Percentiles rank a stretch among this genome's conserved stretches.
Conservation (phyloP, 1,140 invertebrate genomes). For the Drosophila ohnishii region DNA sequence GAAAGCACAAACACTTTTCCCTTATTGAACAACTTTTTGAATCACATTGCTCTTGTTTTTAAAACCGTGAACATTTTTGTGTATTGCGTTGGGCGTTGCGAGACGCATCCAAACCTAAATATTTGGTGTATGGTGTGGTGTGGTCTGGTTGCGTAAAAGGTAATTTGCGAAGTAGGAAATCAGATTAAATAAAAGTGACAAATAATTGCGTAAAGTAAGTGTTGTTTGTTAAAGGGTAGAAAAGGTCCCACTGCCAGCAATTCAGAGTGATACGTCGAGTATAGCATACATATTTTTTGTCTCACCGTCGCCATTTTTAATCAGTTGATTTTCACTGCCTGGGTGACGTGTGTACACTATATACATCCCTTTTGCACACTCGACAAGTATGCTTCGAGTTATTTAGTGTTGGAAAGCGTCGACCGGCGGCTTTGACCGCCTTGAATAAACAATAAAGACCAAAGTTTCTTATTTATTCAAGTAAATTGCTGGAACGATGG, state of each 20-base stretch:
- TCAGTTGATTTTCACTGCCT: constrained; percentile 63
- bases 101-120: constrained; percentile 16
- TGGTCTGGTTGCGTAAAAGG: constrained; percentile 74
- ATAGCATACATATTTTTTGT: constrained; percentile 69
- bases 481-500: constrained; percentile 63
- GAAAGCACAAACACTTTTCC: constrained; percentile 9
- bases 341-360: constrained; percentile 46
- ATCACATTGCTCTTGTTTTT: background rate
- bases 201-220: background rate
- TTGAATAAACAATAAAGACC: constrained; percentile 19
- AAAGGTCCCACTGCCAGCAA: constrained; percentile 1
- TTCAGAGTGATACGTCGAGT: constrained; percentile 39
- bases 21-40: constrained; percentile 6
- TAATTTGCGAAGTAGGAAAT: constrained; percentile 39
- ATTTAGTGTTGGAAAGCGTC: constrained; percentile 58
- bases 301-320: constrained; percentile 79
- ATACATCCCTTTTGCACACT: constrained; percentile 44
- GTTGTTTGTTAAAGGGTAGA: background rate
- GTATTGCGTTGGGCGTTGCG: constrained; percentile 20
- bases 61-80: constrained; percentile 10
- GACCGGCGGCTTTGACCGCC: constrained; percentile 23
- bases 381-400: constrained; percentile 14
- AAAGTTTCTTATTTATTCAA: constrained; percentile 10
- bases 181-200: no score
- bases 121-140: constrained; percentile 48